These are phyloP conservation scores for Cotesia chilonis DNA, from an alignment of 1,140 invertebrate genomes.

Conservation along the genomic window DNA sequence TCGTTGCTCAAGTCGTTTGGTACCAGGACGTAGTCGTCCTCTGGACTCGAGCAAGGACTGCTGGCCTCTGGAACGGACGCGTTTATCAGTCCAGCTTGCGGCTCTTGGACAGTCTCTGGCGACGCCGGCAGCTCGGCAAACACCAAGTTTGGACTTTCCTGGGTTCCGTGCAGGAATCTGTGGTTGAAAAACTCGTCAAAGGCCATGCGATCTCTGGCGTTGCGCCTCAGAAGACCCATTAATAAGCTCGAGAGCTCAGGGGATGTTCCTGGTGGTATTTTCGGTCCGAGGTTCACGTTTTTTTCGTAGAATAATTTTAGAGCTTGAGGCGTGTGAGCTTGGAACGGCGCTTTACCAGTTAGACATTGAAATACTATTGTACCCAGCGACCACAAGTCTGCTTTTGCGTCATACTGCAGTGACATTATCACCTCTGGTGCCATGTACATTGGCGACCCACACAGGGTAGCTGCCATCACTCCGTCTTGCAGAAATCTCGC, in stretches of 20 bases:
- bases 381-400: constrained; percentile 98
- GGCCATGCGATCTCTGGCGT: constrained; percentile 93
- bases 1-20: constrained; percentile 74
- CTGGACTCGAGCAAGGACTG: constrained; percentile 71
- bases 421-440: constrained; percentile 99
- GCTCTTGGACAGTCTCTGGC: constrained; percentile 52
- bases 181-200: constrained; percentile 96
- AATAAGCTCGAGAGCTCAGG: constrained; percentile 88
- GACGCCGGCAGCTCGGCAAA: constrained; percentile 60
- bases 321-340: constrained; percentile 97
- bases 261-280: constrained; percentile 94
- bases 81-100: constrained; percentile 45
- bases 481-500: constrained; percentile 98
- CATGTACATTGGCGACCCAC: constrained; percentile 99
- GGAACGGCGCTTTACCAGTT: constrained; percentile 97
- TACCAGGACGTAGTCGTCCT: constrained; percentile 89
- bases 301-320: constrained; percentile 98
- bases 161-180: constrained; percentile 81
- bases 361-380: constrained; percentile 99
- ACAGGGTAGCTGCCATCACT: constrained; percentile 98
- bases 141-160: constrained; percentile 59
- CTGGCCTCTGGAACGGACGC: constrained; percentile 62
- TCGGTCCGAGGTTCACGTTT: constrained; percentile 92
- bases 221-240: constrained; percentile 86
- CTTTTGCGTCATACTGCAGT: constrained; percentile 97